Percentiles rank a stretch among this genome's conserved stretches.
Evolutionary conservation across 2,888 invertebrate species (phyloP).

Genomic region (Prionchulus punctatus): DNA sequence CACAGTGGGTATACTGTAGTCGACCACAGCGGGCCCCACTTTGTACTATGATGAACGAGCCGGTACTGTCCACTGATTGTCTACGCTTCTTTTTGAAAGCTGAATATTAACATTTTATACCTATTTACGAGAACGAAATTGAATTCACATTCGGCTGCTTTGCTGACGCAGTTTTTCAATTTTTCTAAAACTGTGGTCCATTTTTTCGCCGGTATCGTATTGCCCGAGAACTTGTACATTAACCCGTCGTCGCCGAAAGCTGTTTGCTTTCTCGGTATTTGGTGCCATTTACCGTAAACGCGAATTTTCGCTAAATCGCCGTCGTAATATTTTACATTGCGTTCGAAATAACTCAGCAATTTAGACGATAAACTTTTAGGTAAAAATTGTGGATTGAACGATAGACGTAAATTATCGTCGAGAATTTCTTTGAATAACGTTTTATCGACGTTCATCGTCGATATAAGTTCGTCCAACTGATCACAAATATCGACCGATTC

Average conservation of each 20-base stretch:
- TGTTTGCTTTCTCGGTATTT: neutral
- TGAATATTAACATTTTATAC: too few species aligned
- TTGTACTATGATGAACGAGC: too few species aligned
- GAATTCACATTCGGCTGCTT: neutral
- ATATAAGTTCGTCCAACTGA: too few species aligned
- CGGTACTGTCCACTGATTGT: too few species aligned
- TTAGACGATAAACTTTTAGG: neutral
- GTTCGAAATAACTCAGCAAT: neutral
- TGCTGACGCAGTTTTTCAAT: neutral
- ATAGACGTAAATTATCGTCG: too few species aligned
- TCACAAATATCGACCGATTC: too few species aligned
- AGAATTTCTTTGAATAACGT: too few species aligned
- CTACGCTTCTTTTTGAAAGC: too few species aligned
- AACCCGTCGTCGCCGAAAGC: slow-evolving; percentile 2
- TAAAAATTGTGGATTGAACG: too few species aligned
- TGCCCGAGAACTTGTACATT: neutral
- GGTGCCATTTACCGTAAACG: slow-evolving; percentile 2
- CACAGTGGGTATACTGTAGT: too few species aligned
- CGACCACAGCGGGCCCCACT: too few species aligned
- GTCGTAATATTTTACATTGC: neutral
- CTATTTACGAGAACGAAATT: slow-evolving; percentile 2
- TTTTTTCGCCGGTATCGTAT: neutral
- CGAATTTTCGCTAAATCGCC: neutral
- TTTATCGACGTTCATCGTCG: too few species aligned
- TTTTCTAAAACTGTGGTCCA: neutral